phyloP scores from a whole-genome alignment of 2,888 invertebrate genomes.

The Pristionchus mayeri region DNA sequence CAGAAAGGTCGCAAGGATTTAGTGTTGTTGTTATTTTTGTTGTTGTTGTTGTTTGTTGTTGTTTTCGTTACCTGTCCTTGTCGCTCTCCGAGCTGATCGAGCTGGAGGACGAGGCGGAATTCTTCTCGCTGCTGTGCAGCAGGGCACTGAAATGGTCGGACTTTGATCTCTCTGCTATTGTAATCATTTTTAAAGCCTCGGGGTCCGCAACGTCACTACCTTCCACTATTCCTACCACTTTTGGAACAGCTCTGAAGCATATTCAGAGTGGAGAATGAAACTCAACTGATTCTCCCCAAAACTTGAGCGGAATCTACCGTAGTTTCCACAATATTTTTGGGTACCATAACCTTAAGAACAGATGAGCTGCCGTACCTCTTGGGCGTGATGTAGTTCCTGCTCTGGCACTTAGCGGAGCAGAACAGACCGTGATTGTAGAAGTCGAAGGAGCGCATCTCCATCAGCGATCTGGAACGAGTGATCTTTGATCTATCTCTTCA shows the following conservation, averaged over 20 bases:
- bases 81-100: slow-evolving; percentile 47
- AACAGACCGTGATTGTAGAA: slow-evolving; percentile 77
- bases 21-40: background rate
- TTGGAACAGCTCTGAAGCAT: too few species aligned
- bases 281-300: background rate
- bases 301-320: too few species aligned
- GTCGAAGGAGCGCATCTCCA: slow-evolving; percentile 77
- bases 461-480: slow-evolving; percentile 74
- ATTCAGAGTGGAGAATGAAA: too few species aligned
- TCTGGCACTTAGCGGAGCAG: slow-evolving; percentile 78
- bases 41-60: background rate
- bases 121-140: slow-evolving; percentile 25
- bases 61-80: slow-evolving; percentile 43
- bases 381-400: slow-evolving; percentile 73
- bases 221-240: too few species aligned
- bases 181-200: too few species aligned
- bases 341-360: background rate
- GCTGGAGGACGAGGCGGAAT: slow-evolving; percentile 45
- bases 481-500: background rate
- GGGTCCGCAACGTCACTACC: too few species aligned
- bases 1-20: background rate
- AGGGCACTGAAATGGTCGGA: background rate
- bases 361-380: slow-evolving; percentile 50
- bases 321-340: background rate
- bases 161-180: slow-evolving; percentile 29